Conservation (phyloP, 2,797 vertebrate species). For the Salmo trutta region DNA sequence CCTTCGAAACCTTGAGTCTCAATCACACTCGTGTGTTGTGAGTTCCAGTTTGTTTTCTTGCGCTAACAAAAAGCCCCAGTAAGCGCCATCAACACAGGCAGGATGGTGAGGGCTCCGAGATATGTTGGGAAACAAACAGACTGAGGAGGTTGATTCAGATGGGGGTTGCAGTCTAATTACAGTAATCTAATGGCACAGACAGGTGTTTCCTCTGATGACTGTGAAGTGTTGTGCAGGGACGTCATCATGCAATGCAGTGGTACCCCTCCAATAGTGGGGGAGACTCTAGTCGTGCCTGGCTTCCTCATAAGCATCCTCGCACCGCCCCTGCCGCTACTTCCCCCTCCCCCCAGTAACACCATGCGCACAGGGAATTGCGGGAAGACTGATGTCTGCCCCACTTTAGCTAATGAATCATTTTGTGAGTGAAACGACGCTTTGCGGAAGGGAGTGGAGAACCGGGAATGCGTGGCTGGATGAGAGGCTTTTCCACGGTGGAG, state of each 20-base stretch:
- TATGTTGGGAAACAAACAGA: constrained; percentile 28
- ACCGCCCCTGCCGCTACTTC: constrained; percentile 22
- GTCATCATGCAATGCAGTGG: background rate
- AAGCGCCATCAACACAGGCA: background rate
- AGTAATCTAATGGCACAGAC: constrained; percentile 4
- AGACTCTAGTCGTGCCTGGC: background rate
- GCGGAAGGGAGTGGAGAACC: background rate
- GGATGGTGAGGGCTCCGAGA: constrained; percentile 1
- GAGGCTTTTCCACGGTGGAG: constrained; percentile 32
- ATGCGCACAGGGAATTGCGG: constrained; percentile 51
- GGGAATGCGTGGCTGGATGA: constrained; percentile 37
- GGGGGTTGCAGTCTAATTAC: constrained; percentile 23
- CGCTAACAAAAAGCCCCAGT: constrained; percentile 4
- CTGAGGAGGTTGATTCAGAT: background rate
- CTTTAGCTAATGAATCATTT: constrained; percentile 72
- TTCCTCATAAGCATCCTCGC: background rate
- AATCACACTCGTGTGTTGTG: background rate
- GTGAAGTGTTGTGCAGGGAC: background rate
- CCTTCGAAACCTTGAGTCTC: background rate
- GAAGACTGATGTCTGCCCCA: constrained; percentile 71
- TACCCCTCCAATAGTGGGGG: background rate
- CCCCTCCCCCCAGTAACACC: constrained; percentile 44
- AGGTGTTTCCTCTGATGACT: background rate
- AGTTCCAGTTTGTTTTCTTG: background rate
- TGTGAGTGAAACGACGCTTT: constrained; percentile 48